Base-by-base conservation (phyloP, 2,797 vertebrate species). In the Yasuhikotakia modesta region DNA sequence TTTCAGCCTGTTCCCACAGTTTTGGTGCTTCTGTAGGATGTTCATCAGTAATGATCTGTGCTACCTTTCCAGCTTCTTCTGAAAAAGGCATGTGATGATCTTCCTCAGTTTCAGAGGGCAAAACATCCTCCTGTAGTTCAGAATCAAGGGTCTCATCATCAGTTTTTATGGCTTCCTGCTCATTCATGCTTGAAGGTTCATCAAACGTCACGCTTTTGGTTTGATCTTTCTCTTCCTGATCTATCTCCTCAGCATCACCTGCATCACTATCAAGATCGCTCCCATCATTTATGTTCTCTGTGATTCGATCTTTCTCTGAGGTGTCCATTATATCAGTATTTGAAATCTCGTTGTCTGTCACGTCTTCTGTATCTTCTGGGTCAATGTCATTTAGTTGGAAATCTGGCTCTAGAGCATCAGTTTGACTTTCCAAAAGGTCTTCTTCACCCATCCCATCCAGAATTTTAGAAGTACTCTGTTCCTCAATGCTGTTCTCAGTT, bases 221-320 rank as follows among this genome's bases (percentile, higher is more conserved):
- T 63, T 43, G 13, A 50, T 68, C 76, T 4, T 71, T 50, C 21
- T 73, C 39, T 58, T 43, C 82, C 66, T 24, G 76, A 61, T 27
- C 61, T 16, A 46, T 13, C 5, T 82, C 80, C 64, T 83, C 68
- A 22, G 13, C 78, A 22, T 78, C 77, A 2, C 82, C 79, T 3
- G 76, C 77, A 81, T 77, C 78, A 39, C 65, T 43, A 52, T 81
- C 73, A 64, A 73, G 21, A 14, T 87, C 57, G 27, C 69, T 70
- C 2, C 32, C 60, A 60, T 78, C 71, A 50, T 76, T 68, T 24
- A 61, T 1, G 6, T 24, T 68, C 75, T 70, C 21, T 82, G 68
- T 74, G 60, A 74, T 81, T 84, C 73, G 30, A 65, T 81, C 79
- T 24, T 77, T 60, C 68, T 77, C 53, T 24, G 45, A 69, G 21